Evolutionary conservation across 2,888 invertebrate species (phyloP), one percentile per base, ranked within the genome.

Genomic region (Nasonia oneida): DNA sequence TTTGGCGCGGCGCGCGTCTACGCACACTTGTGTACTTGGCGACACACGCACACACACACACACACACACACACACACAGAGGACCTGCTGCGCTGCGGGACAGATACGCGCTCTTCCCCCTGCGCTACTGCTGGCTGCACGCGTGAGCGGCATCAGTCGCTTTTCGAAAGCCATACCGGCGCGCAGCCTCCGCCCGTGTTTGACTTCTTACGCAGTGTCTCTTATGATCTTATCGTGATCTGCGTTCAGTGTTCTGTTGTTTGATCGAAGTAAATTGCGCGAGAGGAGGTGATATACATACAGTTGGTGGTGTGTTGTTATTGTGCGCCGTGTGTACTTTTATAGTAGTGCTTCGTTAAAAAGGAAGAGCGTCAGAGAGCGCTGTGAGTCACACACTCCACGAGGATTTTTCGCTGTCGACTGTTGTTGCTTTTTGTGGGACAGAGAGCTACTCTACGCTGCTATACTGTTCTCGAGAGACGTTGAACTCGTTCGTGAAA

Each of bases 121-220:
- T 71, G 37, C 29, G 29, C 29, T 29, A 29, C 42, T n/a, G 4
- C 37, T 37, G 37, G 39, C 37, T 18, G 39, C 42, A 42, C 42
- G 73, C 42, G 73, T 23, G 47, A 23, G 73, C 73, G 73, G 39
- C 42, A 33, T 47, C 29, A 39, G 76, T 39, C 15, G 75, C 29
- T 33, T 33, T 29, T 53, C 23, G 42, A 47, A 47, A 47, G 42
- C 73, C 42, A 29, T 29, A n/a, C 73, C 42, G 71, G 14, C 71
- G 71, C 23, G 47, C 73, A 73, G 79, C 50, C 79, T 67, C 79
- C 53, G 79, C 70, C 37, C 79, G 6, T 61, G 8, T n/a, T n/a
- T 57, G 5, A 15, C 15, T 1, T n/a, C 8, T n/a, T 61, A 6
- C 57, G 79, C 42, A n/a, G 14, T 80, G 70, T 73, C 18, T 37